Percentiles rank a stretch among this genome's conserved stretches.
phyloP scores from a whole-genome alignment of 2,888 invertebrate species.

The Ormyrus thymus region DNA sequence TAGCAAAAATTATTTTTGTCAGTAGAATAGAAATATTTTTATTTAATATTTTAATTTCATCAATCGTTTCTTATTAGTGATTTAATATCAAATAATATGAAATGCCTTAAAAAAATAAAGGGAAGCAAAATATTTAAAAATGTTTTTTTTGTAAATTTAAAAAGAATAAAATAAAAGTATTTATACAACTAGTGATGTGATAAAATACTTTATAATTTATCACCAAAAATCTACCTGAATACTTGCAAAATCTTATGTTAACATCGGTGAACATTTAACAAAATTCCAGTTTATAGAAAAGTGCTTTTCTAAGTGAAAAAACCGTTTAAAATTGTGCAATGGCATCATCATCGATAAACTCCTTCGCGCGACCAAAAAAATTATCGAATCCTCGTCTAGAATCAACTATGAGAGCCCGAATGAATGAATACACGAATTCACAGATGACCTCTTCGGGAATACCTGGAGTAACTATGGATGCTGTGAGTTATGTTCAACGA shows the following conservation, averaged over 20 bases:
- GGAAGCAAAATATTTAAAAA: neutral
- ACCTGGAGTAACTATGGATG: slow-evolving; percentile 92
- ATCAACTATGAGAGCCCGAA: slow-evolving; percentile 8
- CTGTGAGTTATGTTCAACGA: slow-evolving; percentile 93
- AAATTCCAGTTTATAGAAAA: too few relatives aligned
- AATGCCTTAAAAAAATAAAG: neutral
- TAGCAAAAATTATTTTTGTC: too few relatives aligned
- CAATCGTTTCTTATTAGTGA: too few relatives aligned
- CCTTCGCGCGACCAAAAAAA: neutral
- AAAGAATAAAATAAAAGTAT: too few relatives aligned
- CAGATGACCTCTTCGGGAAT: slow-evolving; percentile 96
- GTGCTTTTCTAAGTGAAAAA: neutral
- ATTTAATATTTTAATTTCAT: too few relatives aligned
- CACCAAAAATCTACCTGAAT: too few relatives aligned
- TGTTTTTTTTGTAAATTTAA: too few relatives aligned
- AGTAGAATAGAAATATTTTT: too few relatives aligned
- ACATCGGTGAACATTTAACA: neutral
- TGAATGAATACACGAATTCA: slow-evolving; percentile 56
- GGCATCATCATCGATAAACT: neutral
- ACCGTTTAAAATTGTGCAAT: neutral
- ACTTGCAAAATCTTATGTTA: too few relatives aligned
- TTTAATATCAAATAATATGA: neutral
- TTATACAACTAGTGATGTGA: too few relatives aligned
- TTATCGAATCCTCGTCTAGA: neutral
- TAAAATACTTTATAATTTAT: too few relatives aligned